phyloP scores from a whole-genome alignment of 2,113 vertebrate species.

The Tragulus kanchil region DNA sequence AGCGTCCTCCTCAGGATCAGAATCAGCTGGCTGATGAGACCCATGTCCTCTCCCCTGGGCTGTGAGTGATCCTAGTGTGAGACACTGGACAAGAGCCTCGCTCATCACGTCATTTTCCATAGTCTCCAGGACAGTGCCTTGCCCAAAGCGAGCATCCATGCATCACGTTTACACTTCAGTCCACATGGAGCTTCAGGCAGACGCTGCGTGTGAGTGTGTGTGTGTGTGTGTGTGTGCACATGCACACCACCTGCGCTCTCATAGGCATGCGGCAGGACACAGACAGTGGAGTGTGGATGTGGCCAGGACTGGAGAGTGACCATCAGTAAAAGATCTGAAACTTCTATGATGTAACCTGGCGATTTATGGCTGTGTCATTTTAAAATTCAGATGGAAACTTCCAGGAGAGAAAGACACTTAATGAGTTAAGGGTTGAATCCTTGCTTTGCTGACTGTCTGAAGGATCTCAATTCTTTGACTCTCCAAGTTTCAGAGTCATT shows the following conservation, averaged over 20 bases:
- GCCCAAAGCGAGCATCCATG: not conserved
- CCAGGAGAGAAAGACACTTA: conserved; percentile 34
- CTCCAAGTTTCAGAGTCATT: conserved; percentile 11
- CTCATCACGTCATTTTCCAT: not conserved
- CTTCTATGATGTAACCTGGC: not conserved
- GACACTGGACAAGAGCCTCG: not conserved
- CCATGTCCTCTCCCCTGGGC: not conserved
- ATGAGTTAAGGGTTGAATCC: conserved; percentile 43
- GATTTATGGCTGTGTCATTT: conserved; percentile 2
- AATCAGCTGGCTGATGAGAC: not conserved
- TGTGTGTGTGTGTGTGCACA: not conserved
- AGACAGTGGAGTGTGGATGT: not conserved
- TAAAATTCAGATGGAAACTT: conserved; percentile 59
- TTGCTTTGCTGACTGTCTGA: conserved; percentile 46
- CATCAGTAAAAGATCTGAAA: not conserved
- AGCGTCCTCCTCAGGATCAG: not conserved
- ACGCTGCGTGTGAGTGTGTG: not conserved
- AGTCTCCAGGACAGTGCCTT: not conserved
- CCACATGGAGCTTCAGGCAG: not conserved
- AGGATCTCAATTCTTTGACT: conserved; percentile 6
- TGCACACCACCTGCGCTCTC: not conserved
- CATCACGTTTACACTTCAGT: conserved; percentile 46
- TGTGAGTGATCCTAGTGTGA: not conserved
- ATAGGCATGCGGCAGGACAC: not conserved
- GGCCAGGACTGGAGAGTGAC: not conserved